Evolutionary conservation across 2,113 vertebrate genomes (phyloP), one percentile per base, ranked within the genome.

Genomic region (Pelusios castaneus): DNA sequence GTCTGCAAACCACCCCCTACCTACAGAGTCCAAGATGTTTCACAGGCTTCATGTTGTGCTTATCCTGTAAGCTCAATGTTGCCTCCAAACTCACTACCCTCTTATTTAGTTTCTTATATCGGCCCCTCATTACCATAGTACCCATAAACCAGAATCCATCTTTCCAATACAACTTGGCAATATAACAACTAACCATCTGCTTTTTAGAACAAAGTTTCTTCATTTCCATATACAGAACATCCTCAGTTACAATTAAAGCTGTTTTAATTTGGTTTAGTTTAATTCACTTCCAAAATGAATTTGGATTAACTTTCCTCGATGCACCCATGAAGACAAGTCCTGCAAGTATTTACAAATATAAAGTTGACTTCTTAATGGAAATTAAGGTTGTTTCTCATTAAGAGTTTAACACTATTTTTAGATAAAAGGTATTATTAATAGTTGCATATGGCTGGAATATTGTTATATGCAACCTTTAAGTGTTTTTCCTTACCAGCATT

Each of bases 1-100:
- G 87, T 80, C 89, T 90, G 85, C 94, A 93, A 82, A 95, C 92
- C 84, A 94, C 87, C 81, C 47, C 47, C 47, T 47, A 47, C 47
- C 38, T 45, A 10, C 17, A 84, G 43, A 83, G 52, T 27, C 49
- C 80, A 34, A 34, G 47, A 78, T 29, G 34, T 76, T 80, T 24
- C 86, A 92, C 87, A 92, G 3, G 76, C 96, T 96, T 93, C 95
- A 88, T 11, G 22, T 88, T 2, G 3, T 55, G 0, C 41, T 43
- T 10, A 27, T 86, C 92, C 55, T 34, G 34, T 58, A 11, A 56
- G 21, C 43, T n/a, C 29, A 43, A 47, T 4, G 27, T 3, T 76
- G 54, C 85, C 27, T 93, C 56, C 79, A 91, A 78, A 17, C 38
- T 83, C 27, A 92, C 56, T 79, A 91, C 82, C n/a, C 38, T 4